Base-by-base conservation (phyloP, 1,140 invertebrate species). In the Saxidomus purpurata region DNA sequence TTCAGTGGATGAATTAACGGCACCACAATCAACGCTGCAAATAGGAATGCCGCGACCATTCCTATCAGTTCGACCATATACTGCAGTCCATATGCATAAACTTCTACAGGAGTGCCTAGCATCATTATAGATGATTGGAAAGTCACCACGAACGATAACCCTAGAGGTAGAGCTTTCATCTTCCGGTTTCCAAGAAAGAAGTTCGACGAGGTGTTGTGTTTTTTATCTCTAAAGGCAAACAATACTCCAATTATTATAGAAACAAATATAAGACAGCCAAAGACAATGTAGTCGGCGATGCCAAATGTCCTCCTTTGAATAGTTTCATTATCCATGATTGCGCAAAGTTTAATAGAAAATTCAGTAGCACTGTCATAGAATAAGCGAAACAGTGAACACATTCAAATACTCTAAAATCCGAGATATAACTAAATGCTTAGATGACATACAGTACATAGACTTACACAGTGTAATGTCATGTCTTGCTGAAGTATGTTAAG, bases 101-200 rank as follows among this genome's bases (percentile, higher is more conserved):
- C 40, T 25, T 79, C 76, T 52, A 43, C 76, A 34, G 76, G 76
- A 52, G 15, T 17, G 1, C 77, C 77, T 22, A 80, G 52, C 6
- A 80, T 52, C 19, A 80, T 34, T 1, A 59, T 80, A 1, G 77
- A 80, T 8, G 77, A 80, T 34, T 49, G 40, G n/a, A 80, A 80
- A 0, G 77, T 80, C 3, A 80, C 77, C 0, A 80, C 49, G 22
- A 49, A 80, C 1, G 77, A 80, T 17, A 80, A 31, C 4, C 4
- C 49, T 6, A 80, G 6, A 1, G 77, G 77, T 17, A 80, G 19
- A 8, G 77, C 3, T 25, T n/a, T 34, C 77, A 49, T 22, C 4
- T 80, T 55, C 34, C 43, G 31, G 28, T 61, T 38, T 34, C 77
- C 77, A 1, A 80, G 19, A 25, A 80, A 80, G n/a, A 25, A 80